phyloP scores from a whole-genome alignment of 2,113 vertebrate species.

The Uropsilus gracilis region DNA sequence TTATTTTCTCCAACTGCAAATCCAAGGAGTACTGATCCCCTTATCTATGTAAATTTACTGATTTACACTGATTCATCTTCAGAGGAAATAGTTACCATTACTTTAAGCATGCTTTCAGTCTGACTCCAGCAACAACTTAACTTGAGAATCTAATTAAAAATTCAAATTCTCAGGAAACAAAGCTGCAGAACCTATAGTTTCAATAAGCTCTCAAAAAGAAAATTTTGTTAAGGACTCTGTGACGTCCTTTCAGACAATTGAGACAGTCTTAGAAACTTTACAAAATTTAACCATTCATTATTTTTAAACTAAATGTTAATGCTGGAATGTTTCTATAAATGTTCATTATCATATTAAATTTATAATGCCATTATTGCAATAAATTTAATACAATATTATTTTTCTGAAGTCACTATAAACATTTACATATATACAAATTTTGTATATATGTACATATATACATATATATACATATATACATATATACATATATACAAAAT shows the following conservation, averaged over 20 bases:
- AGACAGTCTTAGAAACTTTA: constrained; percentile 7
- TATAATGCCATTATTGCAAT: constrained; percentile 20
- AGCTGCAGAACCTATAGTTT: neutral
- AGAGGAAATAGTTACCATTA: neutral
- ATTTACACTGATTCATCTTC: constrained; percentile 17
- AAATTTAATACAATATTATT: neutral
- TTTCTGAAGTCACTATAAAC: neutral
- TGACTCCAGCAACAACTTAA: neutral
- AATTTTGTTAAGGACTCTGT: neutral
- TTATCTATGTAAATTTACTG: constrained; percentile 36
- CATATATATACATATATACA: neutral
- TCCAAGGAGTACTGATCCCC: constrained; percentile 1
- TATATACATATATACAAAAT: neutral
- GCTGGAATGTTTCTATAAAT: neutral
- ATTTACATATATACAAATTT: neutral
- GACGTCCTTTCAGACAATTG: constrained; percentile 2
- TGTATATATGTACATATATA: no score
- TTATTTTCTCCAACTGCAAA: constrained; percentile 34
- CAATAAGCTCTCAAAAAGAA: neutral
- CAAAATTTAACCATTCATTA: constrained; percentile 35
- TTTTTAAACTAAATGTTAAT: constrained; percentile 42
- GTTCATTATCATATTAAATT: constrained; percentile 8
- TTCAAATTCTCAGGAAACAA: neutral
- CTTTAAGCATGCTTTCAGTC: neutral
- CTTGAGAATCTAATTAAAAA: neutral